Evolutionary conservation across 2,888 invertebrate genomes (phyloP).

Genomic region (Podabrus alpinus): DNA sequence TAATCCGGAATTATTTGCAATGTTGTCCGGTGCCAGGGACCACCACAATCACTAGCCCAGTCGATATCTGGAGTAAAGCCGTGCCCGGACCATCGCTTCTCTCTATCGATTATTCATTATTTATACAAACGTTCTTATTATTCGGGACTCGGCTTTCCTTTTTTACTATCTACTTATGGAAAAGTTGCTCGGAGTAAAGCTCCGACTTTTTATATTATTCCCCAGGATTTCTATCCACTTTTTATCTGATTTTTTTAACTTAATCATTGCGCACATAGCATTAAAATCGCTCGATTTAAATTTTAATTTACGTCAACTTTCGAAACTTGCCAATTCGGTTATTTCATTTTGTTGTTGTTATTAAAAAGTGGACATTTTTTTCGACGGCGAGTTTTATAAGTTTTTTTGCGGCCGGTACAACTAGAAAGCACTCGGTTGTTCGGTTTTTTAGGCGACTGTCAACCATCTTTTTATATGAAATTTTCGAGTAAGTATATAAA

Average conservation of each 20-base stretch:
- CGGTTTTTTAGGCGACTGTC: neutral
- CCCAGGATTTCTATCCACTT: constrained; percentile 26
- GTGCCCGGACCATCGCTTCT: constrained; percentile 52
- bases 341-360: neutral
- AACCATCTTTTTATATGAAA: neutral
- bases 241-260: constrained; percentile 21
- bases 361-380: neutral
- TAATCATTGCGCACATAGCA: too few relatives aligned
- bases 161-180: constrained; percentile 43
- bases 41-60: constrained; percentile 47
- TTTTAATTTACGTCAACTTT: constrained; percentile 6
- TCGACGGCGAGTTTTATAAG: neutral
- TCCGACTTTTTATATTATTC: constrained; percentile 30
- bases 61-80: constrained; percentile 57
- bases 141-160: constrained; percentile 52
- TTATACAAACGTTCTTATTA: constrained; percentile 57
- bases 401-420: neutral
- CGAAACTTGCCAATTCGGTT: neutral
- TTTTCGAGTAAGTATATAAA: constrained; percentile 8
- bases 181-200: constrained; percentile 29
- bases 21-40: constrained; percentile 48
- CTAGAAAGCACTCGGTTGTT: neutral
- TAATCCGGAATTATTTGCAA: constrained; percentile 39
- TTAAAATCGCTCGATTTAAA: constrained; percentile 21
- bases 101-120: constrained; percentile 57